Conservation (phyloP, 2,797 vertebrate genomes). For the Yasuhikotakia modesta region DNA sequence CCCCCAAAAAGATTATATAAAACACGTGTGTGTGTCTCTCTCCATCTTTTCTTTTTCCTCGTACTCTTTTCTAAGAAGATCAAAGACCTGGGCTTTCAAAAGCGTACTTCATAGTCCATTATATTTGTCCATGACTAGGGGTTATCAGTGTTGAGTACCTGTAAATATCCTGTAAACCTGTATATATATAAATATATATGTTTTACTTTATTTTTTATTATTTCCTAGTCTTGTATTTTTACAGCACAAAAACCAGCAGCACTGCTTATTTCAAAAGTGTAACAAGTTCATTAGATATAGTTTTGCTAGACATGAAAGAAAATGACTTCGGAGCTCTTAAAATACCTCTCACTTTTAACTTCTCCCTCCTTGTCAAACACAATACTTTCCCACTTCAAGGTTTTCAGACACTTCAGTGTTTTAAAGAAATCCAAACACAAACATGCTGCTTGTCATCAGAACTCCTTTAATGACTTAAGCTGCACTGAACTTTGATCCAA, state of each 20-base stretch:
- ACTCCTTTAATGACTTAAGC: conserved; percentile 23
- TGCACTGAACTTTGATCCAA: conserved; percentile 13
- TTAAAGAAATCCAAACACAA: not conserved
- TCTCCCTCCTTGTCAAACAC: not conserved
- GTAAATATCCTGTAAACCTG: not conserved
- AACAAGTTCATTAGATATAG: conserved; percentile 13
- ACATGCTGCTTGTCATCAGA: not conserved
- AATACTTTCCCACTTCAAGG: conserved; percentile 5
- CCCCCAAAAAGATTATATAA: not conserved
- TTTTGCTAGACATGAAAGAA: not conserved
- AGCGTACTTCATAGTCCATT: conserved; percentile 13
- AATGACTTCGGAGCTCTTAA: conserved; percentile 1
- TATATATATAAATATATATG: not conserved
- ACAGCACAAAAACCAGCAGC: not conserved
- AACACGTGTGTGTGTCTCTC: no score
- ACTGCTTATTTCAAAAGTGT: not conserved
- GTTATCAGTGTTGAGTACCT: conserved; percentile 9
- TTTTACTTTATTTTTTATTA: not conserved
- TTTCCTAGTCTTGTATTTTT: not conserved
- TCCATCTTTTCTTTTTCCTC: not conserved
- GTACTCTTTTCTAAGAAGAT: not conserved
- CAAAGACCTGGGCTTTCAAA: conserved; percentile 12
- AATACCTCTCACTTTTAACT: conserved; percentile 25
- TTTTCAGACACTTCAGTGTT: not conserved
- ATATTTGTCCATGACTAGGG: conserved; percentile 19